A percentile compares a stretch with the other conserved stretches of the same genome.
Conservation (phyloP, 2,797 vertebrate species). For the Phalanger gymnotis region DNA sequence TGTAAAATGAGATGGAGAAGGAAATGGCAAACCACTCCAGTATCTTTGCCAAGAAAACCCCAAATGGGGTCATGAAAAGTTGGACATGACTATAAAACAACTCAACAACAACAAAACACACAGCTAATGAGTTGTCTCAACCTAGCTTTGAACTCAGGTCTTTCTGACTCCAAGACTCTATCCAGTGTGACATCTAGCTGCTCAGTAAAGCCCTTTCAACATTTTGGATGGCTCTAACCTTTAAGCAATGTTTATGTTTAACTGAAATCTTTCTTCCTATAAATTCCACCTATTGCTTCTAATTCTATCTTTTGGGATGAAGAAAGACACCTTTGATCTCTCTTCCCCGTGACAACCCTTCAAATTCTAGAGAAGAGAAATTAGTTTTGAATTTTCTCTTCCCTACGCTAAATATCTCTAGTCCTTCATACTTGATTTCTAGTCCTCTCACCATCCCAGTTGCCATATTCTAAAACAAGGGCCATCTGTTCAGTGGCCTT, state of each 20-base stretch:
- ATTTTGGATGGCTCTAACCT: neutral
- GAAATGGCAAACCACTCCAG: too few species aligned
- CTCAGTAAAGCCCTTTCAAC: neutral
- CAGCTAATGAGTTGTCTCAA: too few species aligned
- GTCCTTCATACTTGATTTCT: too few species aligned
- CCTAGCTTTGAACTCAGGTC: neutral
- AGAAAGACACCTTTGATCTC: neutral
- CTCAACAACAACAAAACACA: too few species aligned
- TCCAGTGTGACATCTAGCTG: neutral
- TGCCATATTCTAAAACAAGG: neutral
- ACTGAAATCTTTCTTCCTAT: neutral
- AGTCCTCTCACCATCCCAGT: neutral
- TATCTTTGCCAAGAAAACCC: too few species aligned
- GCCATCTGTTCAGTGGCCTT: neutral
- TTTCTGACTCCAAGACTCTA: neutral
- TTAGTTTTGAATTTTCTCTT: too few species aligned
- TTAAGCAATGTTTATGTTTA: neutral
- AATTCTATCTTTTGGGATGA: neutral
- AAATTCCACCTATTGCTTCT: neutral
- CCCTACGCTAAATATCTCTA: neutral
- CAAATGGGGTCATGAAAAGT: too few species aligned
- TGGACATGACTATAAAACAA: too few species aligned
- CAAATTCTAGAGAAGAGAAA: neutral
- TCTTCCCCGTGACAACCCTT: neutral
- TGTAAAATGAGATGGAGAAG: too few species aligned